Conservation (phyloP, 2,888 invertebrate genomes). For the Trypoxylon attenuatum region DNA sequence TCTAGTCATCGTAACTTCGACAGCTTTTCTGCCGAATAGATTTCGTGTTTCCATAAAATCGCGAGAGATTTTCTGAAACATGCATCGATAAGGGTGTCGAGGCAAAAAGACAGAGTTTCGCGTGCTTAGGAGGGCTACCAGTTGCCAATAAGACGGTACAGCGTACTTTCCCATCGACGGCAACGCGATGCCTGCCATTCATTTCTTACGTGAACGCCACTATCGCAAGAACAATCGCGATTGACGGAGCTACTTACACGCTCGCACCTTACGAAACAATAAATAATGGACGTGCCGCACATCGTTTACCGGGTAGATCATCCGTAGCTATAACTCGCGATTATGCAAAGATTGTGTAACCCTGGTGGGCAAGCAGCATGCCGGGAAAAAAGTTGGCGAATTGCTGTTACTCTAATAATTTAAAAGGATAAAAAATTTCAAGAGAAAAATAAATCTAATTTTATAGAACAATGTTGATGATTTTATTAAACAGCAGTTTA, state of each 20-base stretch:
- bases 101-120: slow-evolving; percentile 18
- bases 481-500: too few relatives aligned
- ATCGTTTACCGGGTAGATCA: slow-evolving; percentile 30
- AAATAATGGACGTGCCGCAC: slow-evolving; percentile 47
- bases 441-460: too few relatives aligned
- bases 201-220: slow-evolving; percentile 43
- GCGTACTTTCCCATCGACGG: slow-evolving; percentile 47
- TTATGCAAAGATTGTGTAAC: slow-evolving; percentile 33
- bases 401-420: too few relatives aligned
- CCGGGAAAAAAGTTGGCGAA: neutral
- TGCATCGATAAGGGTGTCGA: slow-evolving; percentile 21
- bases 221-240: slow-evolving; percentile 40
- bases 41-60: too few relatives aligned
- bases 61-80: too few relatives aligned
- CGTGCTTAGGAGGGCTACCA: slow-evolving; percentile 32
- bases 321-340: slow-evolving; percentile 20
- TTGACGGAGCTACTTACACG: slow-evolving; percentile 38
- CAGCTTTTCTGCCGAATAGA: too few relatives aligned
- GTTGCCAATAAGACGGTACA: slow-evolving; percentile 22
- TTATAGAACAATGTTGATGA: too few relatives aligned
- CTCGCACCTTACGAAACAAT: slow-evolving; percentile 51
- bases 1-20: too few relatives aligned
- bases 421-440: too few relatives aligned
- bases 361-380: neutral
- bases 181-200: slow-evolving; percentile 24